phyloP scores from a whole-genome alignment of 2,888 invertebrate genomes.

The Liopterus haemorrhoidalis region DNA sequence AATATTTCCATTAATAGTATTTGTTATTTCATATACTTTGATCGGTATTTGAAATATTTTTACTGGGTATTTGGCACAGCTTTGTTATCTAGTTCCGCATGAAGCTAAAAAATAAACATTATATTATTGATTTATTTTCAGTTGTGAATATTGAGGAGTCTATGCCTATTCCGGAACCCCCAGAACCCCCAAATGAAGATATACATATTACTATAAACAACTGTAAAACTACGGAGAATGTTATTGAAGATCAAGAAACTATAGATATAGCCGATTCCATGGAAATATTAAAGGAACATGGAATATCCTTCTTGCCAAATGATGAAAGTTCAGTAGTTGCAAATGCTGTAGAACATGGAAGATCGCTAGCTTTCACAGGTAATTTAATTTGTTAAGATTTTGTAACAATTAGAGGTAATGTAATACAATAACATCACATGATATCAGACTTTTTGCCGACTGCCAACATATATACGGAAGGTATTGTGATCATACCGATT shows the following conservation, averaged over 20 bases:
- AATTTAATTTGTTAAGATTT: slow-evolving; percentile 23
- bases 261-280: slow-evolving; percentile 46
- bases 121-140: slow-evolving; percentile 1
- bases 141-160: neutral
- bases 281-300: slow-evolving; percentile 74
- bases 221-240: neutral
- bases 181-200: slow-evolving; percentile 13
- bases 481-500: too few relatives aligned
- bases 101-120: too few relatives aligned
- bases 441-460: neutral
- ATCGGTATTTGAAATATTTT: too few relatives aligned
- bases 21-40: too few relatives aligned
- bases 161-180: slow-evolving; percentile 2
- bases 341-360: slow-evolving; percentile 77
- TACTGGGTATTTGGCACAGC: too few relatives aligned
- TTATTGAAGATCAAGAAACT: slow-evolving; percentile 33
- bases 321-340: slow-evolving; percentile 70
- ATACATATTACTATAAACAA: slow-evolving; percentile 5
- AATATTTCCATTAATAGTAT: too few relatives aligned
- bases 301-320: slow-evolving; percentile 77
- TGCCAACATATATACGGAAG: slow-evolving; percentile 4
- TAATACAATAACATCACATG: slow-evolving; percentile 2
- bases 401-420: slow-evolving; percentile 5
- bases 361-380: slow-evolving; percentile 77
- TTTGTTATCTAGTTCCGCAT: too few relatives aligned